Evolutionary conservation across 2,888 invertebrate genomes (phyloP), one percentile per base, ranked within the genome.

Genomic region (Lagria hirta): DNA sequence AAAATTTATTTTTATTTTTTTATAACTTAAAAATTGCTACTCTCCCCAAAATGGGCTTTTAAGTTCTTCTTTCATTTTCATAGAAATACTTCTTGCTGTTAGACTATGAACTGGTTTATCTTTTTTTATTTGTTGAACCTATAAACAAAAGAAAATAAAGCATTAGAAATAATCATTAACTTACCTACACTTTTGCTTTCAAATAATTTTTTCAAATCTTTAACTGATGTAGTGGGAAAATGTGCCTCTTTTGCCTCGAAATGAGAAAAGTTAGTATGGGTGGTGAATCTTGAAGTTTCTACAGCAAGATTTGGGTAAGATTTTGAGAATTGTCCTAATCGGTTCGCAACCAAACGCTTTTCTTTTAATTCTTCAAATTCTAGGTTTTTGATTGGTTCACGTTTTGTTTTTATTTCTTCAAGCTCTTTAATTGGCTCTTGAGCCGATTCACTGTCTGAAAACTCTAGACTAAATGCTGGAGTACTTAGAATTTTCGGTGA

Each of bases 71-170:
- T 86, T 76, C 61, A 88, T 84, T 69, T 87, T 81, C 57, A 77
- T 82, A 2, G 88, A 84, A 43, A 89, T 78, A 60, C 86, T 88
- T 54, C 89, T 77, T 4, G 88, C 89, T 18, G 89, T 89, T 49
- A 89, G 71, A 68, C 88, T 88, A 71, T 88, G 86, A 43, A 82
- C 75, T 68, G 77, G 73, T 30, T 65, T 66, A 14, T 56, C 59
- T 29, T 49, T 57, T 49, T 51, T 47, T 15, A 43, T 51, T 4
- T 2, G n/a, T 11, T 13, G 10, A 34, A 33, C 43, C 59, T 59
- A 23, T 6, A 45, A 51, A 33, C 42, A 38, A 1, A 24, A 30
- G n/a, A 4, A 29, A 21, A 38, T n/a, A 27, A 34, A 41, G 30
- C 30, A 52, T 14, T 23, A 17, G 17, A 33, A 22, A 8, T n/a